Base-by-base conservation (phyloP, 2,113 vertebrate genomes). In the Bostrychus sinensis region DNA sequence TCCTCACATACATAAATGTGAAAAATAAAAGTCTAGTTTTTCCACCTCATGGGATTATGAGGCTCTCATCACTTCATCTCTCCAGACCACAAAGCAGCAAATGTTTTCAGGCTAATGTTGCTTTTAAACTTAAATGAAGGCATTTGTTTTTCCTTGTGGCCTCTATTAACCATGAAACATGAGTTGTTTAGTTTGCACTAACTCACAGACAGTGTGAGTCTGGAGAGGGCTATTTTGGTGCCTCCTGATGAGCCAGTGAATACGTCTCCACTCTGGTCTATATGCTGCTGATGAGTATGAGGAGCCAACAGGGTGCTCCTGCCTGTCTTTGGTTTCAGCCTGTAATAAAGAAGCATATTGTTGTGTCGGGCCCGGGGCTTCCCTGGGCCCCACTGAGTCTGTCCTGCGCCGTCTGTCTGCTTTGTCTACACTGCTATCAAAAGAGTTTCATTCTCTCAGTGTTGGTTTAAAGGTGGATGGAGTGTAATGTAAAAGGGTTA, bases 261-360 rank as follows among this genome's bases (percentile, higher is more conserved):
- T 55, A 46, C 28, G 30, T 34, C 17, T 58, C 67, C 28, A 51
- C 56, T 39, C 32, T 28, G 16, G 22, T 48, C 32, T 56, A 59
- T 41, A 50, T 57, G 38, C 36, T 57, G 38, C 36, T 67, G 62
- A 71, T 50, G 62, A 62, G 48, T 51, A 51, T 53, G 62, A 62
- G 32, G 64, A 69, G 67, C 59, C 73, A 57, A 55, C 60, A 64
- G 66, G 61, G 66, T 50, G 71, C 74, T 61, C 38, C 60, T 23
- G 48, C 30, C 60, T 48, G 68, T 70, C 75, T 77, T 75, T 37
- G 57, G 58, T 81, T 79, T 71, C 76, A 80, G 62, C 8, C 50
- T 57, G 56, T 68, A 80, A 84, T 89, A 82, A 88, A 88, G 69
- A 66, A 55, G 57, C 66, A 61, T 62, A 85, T 93, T 92, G 34